Conservation (phyloP, 2,888 invertebrate species). For the Phortica okadai region DNA sequence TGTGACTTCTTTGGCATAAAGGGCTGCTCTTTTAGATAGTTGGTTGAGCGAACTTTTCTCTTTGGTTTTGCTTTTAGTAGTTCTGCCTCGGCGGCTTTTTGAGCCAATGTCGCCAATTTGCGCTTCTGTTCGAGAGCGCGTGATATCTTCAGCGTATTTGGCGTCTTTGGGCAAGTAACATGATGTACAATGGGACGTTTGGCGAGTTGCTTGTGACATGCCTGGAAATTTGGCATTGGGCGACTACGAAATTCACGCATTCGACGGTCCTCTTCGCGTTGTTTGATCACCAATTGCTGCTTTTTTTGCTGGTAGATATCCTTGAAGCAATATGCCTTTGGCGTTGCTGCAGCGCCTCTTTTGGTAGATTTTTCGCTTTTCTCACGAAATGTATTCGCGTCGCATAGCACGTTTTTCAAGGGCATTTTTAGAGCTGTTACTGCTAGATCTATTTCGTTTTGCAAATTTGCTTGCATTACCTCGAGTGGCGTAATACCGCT, state of each 20-base stretch:
- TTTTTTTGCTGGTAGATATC: constrained; percentile 56
- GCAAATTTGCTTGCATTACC: too few relatives aligned
- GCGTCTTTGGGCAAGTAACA: constrained; percentile 53
- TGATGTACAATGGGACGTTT: constrained; percentile 44
- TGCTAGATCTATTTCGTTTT: not conserved
- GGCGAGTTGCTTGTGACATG: constrained; percentile 46
- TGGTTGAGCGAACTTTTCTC: not conserved
- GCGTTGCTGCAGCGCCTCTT: constrained; percentile 18
- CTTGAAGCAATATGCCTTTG: constrained; percentile 56
- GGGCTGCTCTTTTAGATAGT: not conserved
- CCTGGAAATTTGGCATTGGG: constrained; percentile 60
- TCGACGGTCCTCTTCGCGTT: constrained; percentile 45
- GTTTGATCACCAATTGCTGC: constrained; percentile 37
- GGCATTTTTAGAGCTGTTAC: not conserved
- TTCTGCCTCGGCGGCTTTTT: constrained; percentile 23
- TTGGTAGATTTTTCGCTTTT: not conserved
- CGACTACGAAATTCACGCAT: constrained; percentile 61
- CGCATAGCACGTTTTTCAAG: not conserved
- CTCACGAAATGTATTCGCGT: not conserved
- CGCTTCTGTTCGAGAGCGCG: constrained; percentile 42
- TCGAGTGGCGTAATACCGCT: not conserved
- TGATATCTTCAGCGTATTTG: constrained; percentile 58
- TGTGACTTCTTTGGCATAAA: constrained; percentile 16
- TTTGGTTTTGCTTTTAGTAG: not conserved
- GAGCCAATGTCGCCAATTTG: constrained; percentile 39